phyloP scores from a whole-genome alignment of 2,113 vertebrate species.

The Eidolon helvum region DNA sequence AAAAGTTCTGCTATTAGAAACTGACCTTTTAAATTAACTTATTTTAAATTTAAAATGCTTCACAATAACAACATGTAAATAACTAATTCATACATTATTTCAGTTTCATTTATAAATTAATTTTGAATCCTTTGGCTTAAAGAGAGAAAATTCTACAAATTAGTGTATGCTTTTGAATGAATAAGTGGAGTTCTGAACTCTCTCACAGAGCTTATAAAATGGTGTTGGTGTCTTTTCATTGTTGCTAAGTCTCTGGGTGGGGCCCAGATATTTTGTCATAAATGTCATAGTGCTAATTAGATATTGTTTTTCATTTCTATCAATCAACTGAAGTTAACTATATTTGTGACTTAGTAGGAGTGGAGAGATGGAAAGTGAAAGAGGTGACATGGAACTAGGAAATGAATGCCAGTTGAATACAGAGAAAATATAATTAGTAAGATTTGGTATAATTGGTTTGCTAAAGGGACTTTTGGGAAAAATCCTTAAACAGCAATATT shows the following conservation, averaged over 20 bases:
- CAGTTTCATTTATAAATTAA: slow-evolving; percentile 81
- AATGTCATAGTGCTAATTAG: slow-evolving; percentile 81
- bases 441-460: slow-evolving; percentile 49
- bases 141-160: slow-evolving; percentile 80
- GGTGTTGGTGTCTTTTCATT: slow-evolving; percentile 69
- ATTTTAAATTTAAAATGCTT: slow-evolving; percentile 68
- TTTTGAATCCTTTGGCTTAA: slow-evolving; percentile 82
- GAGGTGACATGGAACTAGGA: slow-evolving; percentile 72
- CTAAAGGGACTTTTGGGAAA: slow-evolving; percentile 59
- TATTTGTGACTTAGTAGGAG: slow-evolving; percentile 68
- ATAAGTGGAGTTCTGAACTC: slow-evolving; percentile 82
- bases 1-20: slow-evolving; percentile 69
- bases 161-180: slow-evolving; percentile 82
- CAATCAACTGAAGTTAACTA: slow-evolving; percentile 72
- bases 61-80: slow-evolving; percentile 78
- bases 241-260: slow-evolving; percentile 78
- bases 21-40: slow-evolving; percentile 65
- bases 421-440: slow-evolving; percentile 68
- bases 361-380: slow-evolving; percentile 57
- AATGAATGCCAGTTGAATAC: slow-evolving; percentile 66
- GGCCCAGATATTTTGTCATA: slow-evolving; percentile 83
- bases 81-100: slow-evolving; percentile 81
- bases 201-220: slow-evolving; percentile 80
- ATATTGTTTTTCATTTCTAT: slow-evolving; percentile 76
- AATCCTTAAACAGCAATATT: slow-evolving; percentile 60